Evolutionary conservation across 2,797 vertebrate species (phyloP), one percentile per base, ranked within the genome.

Genomic region (Orestias chungarensis): DNA sequence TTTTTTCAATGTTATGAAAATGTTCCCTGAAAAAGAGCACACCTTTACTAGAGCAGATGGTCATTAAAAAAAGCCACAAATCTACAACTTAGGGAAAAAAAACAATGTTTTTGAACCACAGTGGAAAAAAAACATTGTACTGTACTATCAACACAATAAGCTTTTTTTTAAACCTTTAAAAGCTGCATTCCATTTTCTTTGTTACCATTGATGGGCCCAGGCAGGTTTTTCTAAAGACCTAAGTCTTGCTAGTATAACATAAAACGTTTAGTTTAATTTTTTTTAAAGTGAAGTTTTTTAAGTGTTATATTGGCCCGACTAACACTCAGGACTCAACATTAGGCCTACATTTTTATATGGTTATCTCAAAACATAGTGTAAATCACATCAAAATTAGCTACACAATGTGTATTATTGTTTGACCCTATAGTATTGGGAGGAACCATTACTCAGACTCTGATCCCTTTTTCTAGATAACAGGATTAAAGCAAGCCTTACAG

Each of bases 111-210:
- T 27, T 59, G 55, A 29, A 31, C 4, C 27, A 57, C 11, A 17
- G 11, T 57, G 15, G 1, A 31, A 2, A 44, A 29, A 65, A 10
- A 29, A 20, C 8, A 29, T 47, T 33, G 29, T 49, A 14, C 20
- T 67, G 20, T 66, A 66, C 31, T 49, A 38, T 66, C 46, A 67
- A n/a, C 6, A 50, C 11, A 35, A 67, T 49, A 25, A 25, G 10
- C 20, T 5, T 38, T 59, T 61, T 38, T 1, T 62, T 62, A 62
- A 38, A 23, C 35, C 23, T 25, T 62, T 40, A 62, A 40, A 62
- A 40, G 11, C 38, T 40, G 23, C 35, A 18, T 23, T 62, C 59
- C 23, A 25, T 33, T 38, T 10, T 62, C 8, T 62, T 10, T 40
- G 59, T 62, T 35, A 9, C 11, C 35, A 40, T 6, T 25, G 35